A percentile compares a stretch with the other conserved stretches of the same genome.
These are phyloP conservation scores for Coelopa pilipes DNA, from an alignment of 2,888 invertebrate species.

Conservation along the genomic window DNA sequence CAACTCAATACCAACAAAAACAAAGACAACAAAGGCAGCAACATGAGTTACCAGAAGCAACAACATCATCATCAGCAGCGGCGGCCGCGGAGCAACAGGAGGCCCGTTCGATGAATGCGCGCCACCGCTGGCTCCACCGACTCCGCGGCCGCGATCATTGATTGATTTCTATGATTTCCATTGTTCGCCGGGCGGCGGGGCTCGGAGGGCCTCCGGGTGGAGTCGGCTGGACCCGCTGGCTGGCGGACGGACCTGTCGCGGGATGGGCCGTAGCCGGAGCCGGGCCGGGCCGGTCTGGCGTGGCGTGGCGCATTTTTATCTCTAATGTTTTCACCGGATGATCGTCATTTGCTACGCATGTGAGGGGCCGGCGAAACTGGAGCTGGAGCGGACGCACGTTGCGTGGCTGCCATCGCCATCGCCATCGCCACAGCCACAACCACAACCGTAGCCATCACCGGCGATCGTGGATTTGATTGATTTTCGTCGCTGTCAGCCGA, in stretches of 20 bases:
- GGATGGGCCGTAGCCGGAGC: background rate
- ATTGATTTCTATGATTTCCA: conserved; percentile 42
- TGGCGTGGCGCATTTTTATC: background rate
- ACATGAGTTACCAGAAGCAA: conserved; percentile 12
- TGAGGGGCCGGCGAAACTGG: conserved; percentile 48
- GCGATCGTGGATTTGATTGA: conserved; percentile 31
- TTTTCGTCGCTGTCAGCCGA: conserved; percentile 18
- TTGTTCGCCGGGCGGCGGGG: conserved; percentile 25
- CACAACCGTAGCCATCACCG: conserved; percentile 26
- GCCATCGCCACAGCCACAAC: too few species aligned
- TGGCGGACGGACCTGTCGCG: background rate
- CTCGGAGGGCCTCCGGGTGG: background rate
- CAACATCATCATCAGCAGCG: conserved; percentile 29
- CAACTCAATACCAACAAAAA: background rate
- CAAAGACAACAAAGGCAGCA: conserved; percentile 22
- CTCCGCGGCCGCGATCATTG: conserved; percentile 40
- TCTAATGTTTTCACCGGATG: conserved; percentile 44
- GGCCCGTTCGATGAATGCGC: background rate
- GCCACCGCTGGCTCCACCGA: conserved; percentile 22
- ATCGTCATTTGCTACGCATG: conserved; percentile 54
- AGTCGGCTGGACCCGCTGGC: too few species aligned
- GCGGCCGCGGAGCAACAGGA: conserved; percentile 6
- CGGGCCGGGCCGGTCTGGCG: too few species aligned
- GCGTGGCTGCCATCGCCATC: background rate
- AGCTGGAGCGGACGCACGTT: conserved; percentile 25